These are phyloP conservation scores for Chaetogeoica ovagalla DNA, from an alignment of 2,888 invertebrate species.

Conservation along the genomic window DNA sequence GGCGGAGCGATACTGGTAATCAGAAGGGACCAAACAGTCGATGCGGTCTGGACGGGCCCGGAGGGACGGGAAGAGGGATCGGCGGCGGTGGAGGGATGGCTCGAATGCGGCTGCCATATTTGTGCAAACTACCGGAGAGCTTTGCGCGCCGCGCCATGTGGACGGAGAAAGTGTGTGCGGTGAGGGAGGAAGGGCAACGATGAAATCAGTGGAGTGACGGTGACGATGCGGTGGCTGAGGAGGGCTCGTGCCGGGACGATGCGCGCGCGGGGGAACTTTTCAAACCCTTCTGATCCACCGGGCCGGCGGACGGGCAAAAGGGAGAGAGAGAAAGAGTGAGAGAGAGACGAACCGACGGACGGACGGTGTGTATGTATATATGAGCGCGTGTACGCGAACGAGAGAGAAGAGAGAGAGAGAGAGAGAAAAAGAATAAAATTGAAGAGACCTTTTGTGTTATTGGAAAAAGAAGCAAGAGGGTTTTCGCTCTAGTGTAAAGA, in stretches of 20 bases:
- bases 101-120: slow-evolving; percentile 57
- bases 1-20: slow-evolving; percentile 57
- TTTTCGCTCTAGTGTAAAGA: slow-evolving; percentile 57
- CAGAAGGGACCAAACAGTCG: slow-evolving; percentile 54
- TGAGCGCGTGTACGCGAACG: slow-evolving; percentile 49
- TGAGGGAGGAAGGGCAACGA: slow-evolving; percentile 62
- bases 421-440: slow-evolving; percentile 53
- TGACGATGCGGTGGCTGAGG: slow-evolving; percentile 39
- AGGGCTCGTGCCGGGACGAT: slow-evolving; percentile 31
- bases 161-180: slow-evolving; percentile 58
- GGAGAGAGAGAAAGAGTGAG: neutral
- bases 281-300: slow-evolving; percentile 54
- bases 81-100: slow-evolving; percentile 50
- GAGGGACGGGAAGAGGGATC: slow-evolving; percentile 35
- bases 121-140: slow-evolving; percentile 62
- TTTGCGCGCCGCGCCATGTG: slow-evolving; percentile 63
- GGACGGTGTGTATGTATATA: slow-evolving; percentile 8
- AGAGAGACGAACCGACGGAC: neutral
- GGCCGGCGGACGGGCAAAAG: slow-evolving; percentile 2
- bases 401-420: slow-evolving; percentile 37
- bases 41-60: slow-evolving; percentile 48
- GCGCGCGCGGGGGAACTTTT: slow-evolving; percentile 54
- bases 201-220: slow-evolving; percentile 60
- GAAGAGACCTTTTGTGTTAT: slow-evolving; percentile 54
- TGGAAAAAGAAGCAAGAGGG: slow-evolving; percentile 55